Percentiles rank a stretch among this genome's conserved stretches.
Conservation (phyloP, 2,797 vertebrate genomes). For the Spondyliosoma cantharus region DNA sequence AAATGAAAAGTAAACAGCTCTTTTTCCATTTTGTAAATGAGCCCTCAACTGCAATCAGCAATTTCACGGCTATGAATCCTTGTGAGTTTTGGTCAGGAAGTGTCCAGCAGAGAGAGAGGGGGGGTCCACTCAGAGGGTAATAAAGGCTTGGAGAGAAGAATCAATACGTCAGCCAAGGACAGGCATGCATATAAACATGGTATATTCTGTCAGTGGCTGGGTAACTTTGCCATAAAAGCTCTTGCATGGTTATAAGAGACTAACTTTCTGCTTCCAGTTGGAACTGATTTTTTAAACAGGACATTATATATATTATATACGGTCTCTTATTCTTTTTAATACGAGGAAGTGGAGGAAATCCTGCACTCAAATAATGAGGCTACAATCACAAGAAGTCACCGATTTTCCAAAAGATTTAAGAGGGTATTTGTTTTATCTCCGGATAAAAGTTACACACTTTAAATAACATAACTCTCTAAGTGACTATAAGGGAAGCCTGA, state of each 20-base stretch:
- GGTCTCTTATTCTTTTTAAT: constrained; percentile 8
- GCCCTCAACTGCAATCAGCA: constrained; percentile 71
- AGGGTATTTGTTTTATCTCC: neutral
- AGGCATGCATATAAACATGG: constrained; percentile 51
- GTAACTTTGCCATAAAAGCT: constrained; percentile 50
- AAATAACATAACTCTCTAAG: constrained; percentile 5
- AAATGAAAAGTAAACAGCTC: constrained; percentile 74
- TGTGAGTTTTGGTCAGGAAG: constrained; percentile 42
- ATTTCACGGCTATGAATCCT: constrained; percentile 67
- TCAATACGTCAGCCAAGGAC: constrained; percentile 69
- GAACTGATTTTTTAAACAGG: constrained; percentile 7
- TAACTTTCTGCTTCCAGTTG: constrained; percentile 1
- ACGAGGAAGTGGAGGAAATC: constrained; percentile 12
- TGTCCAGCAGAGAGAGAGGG: constrained; percentile 20
- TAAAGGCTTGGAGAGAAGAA: constrained; percentile 64
- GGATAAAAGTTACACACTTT: constrained; percentile 6
- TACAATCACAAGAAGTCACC: neutral
- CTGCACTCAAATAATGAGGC: constrained; percentile 28
- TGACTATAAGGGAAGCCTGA: constrained; percentile 23
- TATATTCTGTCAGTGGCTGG: constrained; percentile 49
- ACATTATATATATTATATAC: neutral
- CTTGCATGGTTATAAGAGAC: neutral
- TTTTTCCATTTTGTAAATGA: constrained; percentile 72
- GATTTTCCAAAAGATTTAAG: constrained; percentile 21
- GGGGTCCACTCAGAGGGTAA: constrained; percentile 55